phyloP scores from a whole-genome alignment of 2,113 vertebrate genomes.

The Phylloscopus trochiloides region DNA sequence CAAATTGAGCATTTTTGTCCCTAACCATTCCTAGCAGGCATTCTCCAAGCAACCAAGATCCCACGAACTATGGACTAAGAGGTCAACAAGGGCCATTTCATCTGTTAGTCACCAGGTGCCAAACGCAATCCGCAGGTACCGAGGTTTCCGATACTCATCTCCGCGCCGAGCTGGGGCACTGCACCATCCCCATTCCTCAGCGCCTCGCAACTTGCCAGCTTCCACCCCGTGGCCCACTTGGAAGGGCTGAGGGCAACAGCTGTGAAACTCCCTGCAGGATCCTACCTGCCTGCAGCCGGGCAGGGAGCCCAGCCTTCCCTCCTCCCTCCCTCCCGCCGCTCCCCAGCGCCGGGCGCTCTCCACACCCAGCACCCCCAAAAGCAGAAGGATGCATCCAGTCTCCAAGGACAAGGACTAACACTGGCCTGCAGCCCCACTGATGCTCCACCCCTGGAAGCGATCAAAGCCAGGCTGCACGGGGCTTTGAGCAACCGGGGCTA shows the following conservation, averaged over 20 bases:
- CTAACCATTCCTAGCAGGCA: neutral
- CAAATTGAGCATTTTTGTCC: neutral
- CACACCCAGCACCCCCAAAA: neutral
- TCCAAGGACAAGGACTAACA: accelerated
- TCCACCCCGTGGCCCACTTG: neutral
- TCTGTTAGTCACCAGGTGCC: neutral
- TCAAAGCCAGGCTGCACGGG: neutral
- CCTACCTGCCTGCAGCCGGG: neutral
- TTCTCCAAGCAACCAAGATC: neutral
- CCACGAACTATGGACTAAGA: accelerated
- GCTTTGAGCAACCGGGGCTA: neutral
- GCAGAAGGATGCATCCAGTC: accelerated
- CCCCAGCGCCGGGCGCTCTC: neutral
- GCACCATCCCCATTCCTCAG: neutral
- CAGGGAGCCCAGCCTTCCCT: neutral
- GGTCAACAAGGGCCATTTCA: neutral
- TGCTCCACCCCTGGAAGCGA: neutral
- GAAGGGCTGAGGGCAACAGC: neutral
- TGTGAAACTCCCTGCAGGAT: neutral
- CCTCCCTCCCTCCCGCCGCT: neutral
- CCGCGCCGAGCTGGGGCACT: neutral
- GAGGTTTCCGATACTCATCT: neutral
- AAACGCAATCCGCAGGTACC: neutral
- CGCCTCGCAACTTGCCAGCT: neutral
- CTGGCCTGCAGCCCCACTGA: accelerated